Base-by-base conservation (phyloP, 2,113 vertebrate genomes). In the Erythrocebus patas region DNA sequence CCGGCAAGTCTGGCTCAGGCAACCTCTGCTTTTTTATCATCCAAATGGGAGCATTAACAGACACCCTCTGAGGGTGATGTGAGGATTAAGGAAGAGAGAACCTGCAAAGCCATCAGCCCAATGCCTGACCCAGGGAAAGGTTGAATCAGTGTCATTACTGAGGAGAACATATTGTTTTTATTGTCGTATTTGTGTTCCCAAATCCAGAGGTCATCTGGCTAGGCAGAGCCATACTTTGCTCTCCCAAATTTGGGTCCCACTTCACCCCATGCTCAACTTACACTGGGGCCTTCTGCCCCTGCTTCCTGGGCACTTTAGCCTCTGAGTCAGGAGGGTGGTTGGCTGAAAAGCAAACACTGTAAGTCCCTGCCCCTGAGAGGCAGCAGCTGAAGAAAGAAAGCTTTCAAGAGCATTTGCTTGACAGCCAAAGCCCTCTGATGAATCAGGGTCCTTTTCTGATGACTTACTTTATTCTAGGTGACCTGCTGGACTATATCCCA, bases 131-230 rank as follows among this genome's bases (percentile, higher is more conserved):
- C 17, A 1, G 84, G 43, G 45, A 9, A 59, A 6, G 45, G 0
- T 10, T 22, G 20, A 0, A 0, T 7, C 2, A 0, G 0, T 0
- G 40, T 14, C 4, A 1, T 6, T 5, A 0, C 5, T 6, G 12
- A 20, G 7, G 1, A 8, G 16, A 20, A 1, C 3, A 0, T 1
- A 0, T 1, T 3, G 16, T 10, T 23, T 2, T 14, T 32, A 3
- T 27, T 3, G 1, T 20, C 0, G 16, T 3, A 1, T 38, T 8
- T 7, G 0, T 0, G 6, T 27, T 64, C 64, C 45, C 1, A 0
- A 14, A 3, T 17, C 38, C 11, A 81, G 85, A 89, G 22, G 30
- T 4, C 8, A 5, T 18, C 35, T 55, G 13, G 66, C 52, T 10
- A 1, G 5, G 23, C 64, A 40, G 32, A 23, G 30, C 50, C 61